Base-by-base conservation (phyloP, 1,140 invertebrate species). In the Phthorimaea operculella region DNA sequence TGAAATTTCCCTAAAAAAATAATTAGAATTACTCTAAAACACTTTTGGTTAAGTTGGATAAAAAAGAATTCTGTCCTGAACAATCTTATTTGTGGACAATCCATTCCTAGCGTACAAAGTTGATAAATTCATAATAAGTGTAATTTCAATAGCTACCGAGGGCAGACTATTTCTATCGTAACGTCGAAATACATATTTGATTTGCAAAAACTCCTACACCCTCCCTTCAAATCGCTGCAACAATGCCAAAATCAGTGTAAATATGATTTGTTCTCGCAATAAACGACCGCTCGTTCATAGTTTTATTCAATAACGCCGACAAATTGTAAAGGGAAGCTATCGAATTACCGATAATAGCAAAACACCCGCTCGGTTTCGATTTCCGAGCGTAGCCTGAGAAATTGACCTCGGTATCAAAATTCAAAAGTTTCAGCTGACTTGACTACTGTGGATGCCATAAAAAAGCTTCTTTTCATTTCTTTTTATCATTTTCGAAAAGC, bases 221-320 rank as follows among this genome's bases (percentile, higher is more conserved):
- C 36, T n/a, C 36, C 36, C 60, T 53, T 51, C 44, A 55, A 28
- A 44, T 51, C 47, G 15, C 55, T 36, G 48, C 52, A 65, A 63
- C 64, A 66, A 66, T 66, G 50, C 62, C 51, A 55, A 58, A 67
- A 67, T 67, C 65, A 67, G 59, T 59, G 51, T 63, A 64, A 67
- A 67, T 67, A 64, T 57, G 59, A 67, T 67, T 64, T 67, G 53
- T 54, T 50, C 33, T 51, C 44, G 17, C n/a, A 39, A 39, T 55
- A 59, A 55, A 51, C 39, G 53, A 51, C 36, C 10, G 3, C n/a
- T 39, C 10, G 10, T 12, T 12, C n/a, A 39, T 39, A 39, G 36
- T 39, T 39, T 39, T 39, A 39, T 39, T 10, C 36, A 39, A 39
- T 39, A 39, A 39, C 3, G 36, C 36, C 3, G 10, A 39, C n/a